A percentile compares a stretch with the other conserved stretches of the same genome.
Conservation (phyloP, 1,140 invertebrate genomes). For the Melipona quadrifasciata region DNA sequence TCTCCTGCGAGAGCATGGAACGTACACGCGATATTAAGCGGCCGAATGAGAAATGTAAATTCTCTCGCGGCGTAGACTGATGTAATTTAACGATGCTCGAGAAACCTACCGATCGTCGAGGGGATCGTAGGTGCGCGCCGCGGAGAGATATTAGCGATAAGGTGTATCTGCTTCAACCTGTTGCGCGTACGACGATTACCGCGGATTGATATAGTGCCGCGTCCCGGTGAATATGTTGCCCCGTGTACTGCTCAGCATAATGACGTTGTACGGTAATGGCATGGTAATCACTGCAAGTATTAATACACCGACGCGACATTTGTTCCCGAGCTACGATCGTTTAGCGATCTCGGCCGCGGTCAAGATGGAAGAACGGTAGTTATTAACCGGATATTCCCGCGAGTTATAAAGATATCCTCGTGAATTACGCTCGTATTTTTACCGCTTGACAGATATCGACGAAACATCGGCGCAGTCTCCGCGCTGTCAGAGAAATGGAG, state of each 20-base stretch:
- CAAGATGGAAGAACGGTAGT: slow-evolving; percentile 12
- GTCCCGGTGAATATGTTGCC: slow-evolving; percentile 63
- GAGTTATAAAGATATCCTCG: slow-evolving; percentile 17
- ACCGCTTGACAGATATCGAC: background rate
- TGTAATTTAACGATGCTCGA: slow-evolving; percentile 62
- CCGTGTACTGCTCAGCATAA: slow-evolving; percentile 64
- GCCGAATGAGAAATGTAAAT: slow-evolving; percentile 54
- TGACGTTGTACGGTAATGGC: slow-evolving; percentile 67
- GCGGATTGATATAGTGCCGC: slow-evolving; percentile 66
- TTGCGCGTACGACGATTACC: slow-evolving; percentile 57
- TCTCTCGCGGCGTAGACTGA: slow-evolving; percentile 24
- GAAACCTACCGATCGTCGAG: slow-evolving; percentile 59
- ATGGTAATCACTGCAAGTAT: slow-evolving; percentile 64
- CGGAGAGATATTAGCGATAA: slow-evolving; percentile 67
- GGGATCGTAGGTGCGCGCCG: slow-evolving; percentile 43
- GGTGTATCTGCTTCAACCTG: slow-evolving; percentile 65
- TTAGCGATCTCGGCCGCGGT: slow-evolving; percentile 41
- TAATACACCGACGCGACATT: slow-evolving; percentile 65
- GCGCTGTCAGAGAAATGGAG: background rate
- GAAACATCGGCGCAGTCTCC: no score
- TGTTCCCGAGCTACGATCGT: slow-evolving; percentile 57
- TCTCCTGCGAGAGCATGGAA: background rate
- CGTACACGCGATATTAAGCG: slow-evolving; percentile 23
- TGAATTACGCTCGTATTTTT: background rate
- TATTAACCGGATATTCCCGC: background rate